Conservation (phyloP, 2,113 vertebrate species). For the Nasalis larvatus region DNA sequence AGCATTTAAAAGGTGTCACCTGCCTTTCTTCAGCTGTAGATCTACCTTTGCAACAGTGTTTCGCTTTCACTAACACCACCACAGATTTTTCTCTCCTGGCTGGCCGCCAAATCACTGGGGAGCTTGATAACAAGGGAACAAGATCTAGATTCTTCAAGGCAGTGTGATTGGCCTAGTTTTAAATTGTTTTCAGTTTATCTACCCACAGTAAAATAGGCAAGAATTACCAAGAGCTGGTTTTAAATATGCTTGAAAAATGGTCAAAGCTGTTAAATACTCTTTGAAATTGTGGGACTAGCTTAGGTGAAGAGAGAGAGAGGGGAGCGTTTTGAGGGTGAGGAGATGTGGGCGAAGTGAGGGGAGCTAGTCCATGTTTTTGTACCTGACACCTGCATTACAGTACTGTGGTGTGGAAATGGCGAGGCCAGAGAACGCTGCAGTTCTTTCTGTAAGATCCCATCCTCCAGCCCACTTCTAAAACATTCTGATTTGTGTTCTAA, state of each 20-base stretch:
- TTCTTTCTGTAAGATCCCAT: neutral
- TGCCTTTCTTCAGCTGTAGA: neutral
- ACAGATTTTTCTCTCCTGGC: neutral
- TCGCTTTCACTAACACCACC: neutral
- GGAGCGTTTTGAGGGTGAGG: neutral
- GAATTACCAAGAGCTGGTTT: neutral
- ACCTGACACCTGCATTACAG: neutral
- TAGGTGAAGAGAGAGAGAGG: neutral
- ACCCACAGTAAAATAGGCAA: neutral
- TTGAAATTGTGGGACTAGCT: neutral
- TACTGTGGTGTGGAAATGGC: too few species aligned
- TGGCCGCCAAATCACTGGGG: neutral
- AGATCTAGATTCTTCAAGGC: neutral
- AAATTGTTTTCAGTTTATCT: neutral
- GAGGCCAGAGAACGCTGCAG: accelerated
- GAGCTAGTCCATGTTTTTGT: neutral
- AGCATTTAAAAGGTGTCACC: neutral
- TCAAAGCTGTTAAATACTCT: neutral
- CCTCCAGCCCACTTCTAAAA: neutral
- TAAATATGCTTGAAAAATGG: neutral
- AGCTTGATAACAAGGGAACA: neutral
- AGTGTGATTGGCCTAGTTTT: neutral
- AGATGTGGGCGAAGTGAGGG: neutral
- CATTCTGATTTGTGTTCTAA: neutral
- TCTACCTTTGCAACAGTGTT: neutral